Evolutionary conservation across 2,888 invertebrate genomes (phyloP), one percentile per base, ranked within the genome.

Genomic region (Phengaris alcon): DNA sequence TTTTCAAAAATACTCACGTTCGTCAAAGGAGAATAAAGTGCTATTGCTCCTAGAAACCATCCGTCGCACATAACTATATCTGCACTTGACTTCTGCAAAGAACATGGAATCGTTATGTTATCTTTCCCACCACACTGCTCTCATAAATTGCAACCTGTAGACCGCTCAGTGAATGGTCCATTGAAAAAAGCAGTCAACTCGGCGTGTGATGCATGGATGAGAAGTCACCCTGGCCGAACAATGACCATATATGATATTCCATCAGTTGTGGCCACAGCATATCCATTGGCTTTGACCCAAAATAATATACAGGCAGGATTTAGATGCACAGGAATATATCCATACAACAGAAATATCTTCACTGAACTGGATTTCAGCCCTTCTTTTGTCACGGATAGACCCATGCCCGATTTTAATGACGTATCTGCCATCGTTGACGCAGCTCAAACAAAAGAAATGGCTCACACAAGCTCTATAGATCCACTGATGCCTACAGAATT

Each of bases 121-220:
- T 68, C 76, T n/a, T 76, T 73, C 52, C 75, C 35, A 35, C 35
- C 35, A 35, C 35, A 35, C 4, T 35, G 35, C 35, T 35, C 35
- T 35, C 35, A 35, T 70, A 78, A 79, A 75, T 74, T 79, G 22
- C 78, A 79, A 75, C 77, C 76, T 15, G 68, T 79, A 9, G 78
- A 79, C 73, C 68, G 74, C n/a, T 68, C 77, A 55, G 73, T 76
- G 12, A 57, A 64, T 55, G 74, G 74, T 9, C 74, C 74, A 48
- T 48, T 76, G 7, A 76, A 74, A 69, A 76, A 75, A 69, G n/a
- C 13, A n/a, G 70, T 70, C 51, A 70, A 70, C 51, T n/a, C 48
- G 7, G 70, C 70, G 22, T 70, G 70, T 51, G 70, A 70, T 22
- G 51, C n/a, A 3, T 70, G 70, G 70, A 70, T 70, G 70, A 35